Conservation (phyloP, 2,113 vertebrate species). For the Trachemys scripta region DNA sequence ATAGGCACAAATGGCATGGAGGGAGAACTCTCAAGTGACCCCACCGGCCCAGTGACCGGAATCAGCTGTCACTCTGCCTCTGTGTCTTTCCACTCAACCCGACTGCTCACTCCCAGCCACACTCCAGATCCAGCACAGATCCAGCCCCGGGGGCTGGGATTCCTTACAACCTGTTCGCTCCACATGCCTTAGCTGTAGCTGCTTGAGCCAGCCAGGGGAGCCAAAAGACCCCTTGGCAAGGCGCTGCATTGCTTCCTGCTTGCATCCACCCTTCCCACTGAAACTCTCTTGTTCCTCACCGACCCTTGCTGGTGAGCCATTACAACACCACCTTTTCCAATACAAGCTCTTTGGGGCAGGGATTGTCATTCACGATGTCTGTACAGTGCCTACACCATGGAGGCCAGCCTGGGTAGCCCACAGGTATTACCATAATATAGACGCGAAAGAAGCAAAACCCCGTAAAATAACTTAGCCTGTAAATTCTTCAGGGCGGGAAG, state of each 20-base stretch:
- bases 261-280: neutral
- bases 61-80: no score
- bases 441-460: neutral
- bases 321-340: neutral
- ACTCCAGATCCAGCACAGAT: neutral
- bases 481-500: conserved; percentile 9
- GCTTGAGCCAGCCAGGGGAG: neutral
- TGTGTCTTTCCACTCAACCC: neutral
- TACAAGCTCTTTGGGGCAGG: neutral
- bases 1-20: no score
- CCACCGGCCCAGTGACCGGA: no score
- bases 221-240: neutral
- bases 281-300: neutral
- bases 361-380: neutral
- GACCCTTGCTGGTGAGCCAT: neutral
- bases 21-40: no score
- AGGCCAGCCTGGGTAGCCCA: neutral
- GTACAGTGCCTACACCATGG: neutral
- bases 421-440: conserved; percentile 37
- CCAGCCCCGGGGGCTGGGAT: neutral
- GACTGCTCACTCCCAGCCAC: neutral
- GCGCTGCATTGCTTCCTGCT: neutral
- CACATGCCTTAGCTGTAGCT: neutral
- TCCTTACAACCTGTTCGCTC: neutral
- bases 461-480: neutral